Evolutionary conservation across 2,113 vertebrate genomes (phyloP), one percentile per base, ranked within the genome.

Genomic region (Prolemur simus): DNA sequence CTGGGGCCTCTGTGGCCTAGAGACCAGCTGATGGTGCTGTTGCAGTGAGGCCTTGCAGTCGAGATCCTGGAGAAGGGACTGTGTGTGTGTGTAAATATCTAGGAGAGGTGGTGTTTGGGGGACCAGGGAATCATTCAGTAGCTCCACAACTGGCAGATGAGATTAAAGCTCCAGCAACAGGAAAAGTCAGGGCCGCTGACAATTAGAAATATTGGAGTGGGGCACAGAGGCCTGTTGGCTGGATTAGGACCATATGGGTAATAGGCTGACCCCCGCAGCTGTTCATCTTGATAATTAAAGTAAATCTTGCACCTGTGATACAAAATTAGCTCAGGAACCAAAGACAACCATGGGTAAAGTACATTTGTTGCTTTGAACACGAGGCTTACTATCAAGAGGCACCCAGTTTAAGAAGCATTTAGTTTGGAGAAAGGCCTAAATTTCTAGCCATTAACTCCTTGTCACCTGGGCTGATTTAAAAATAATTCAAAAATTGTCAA

Each of bases 271-370:
- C 95, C 37, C 73, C 95, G 96, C 98, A 98, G 98, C 97, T 98
- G 98, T 91, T 98, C 96, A 10, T 58, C 54, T 42, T 25, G 32
- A 82, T 95, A 96, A 96, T 96, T 95, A 96, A 97, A 97, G 69
- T 98, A 54, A 97, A 96, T 96, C 98, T 97, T 93, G 97, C 98
- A 98, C 98, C 97, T 98, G 98, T 97, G 98, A 96, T 90, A 96
- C 54, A 86, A 95, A 98, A 97, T 96, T 66, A 98, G 92, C 87
- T 95, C 68, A 0, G 94, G 95, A 98, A 88, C 87, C 91, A 87
- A 74, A 89, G 71, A 60, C 27, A 78, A 42, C 58, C 83, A n/a
- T 69, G 68, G 4, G 81, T 78, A 63, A 76, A 97, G 89, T 49
- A 45, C 90, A 97, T 14, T 66, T 97, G 98, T 80, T 98, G 74